A percentile compares a stretch with the other conserved stretches of the same genome.
Conservation (phyloP, 2,888 invertebrate genomes). For the Epinotia demarniana region DNA sequence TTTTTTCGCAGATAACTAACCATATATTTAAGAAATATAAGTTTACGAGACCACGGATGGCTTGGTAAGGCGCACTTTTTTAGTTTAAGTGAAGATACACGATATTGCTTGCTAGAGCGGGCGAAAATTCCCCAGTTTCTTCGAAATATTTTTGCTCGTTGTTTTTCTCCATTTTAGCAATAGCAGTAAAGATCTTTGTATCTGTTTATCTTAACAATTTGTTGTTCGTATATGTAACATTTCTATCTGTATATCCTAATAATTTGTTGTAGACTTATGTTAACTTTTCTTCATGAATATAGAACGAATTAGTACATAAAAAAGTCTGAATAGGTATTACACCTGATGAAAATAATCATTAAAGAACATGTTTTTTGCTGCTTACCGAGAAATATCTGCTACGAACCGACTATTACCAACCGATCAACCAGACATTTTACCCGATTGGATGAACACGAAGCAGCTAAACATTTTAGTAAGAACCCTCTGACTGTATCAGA, state of each 20-base stretch:
- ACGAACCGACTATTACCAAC: too few relatives aligned
- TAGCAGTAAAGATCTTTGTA: background rate
- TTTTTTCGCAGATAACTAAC: background rate
- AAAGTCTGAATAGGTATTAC: too few relatives aligned
- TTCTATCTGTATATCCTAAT: background rate
- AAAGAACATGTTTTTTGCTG: too few relatives aligned
- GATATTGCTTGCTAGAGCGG: slow-evolving; percentile 12
- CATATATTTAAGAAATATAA: slow-evolving; percentile 34
- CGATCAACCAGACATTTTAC: too few relatives aligned
- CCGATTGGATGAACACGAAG: too few relatives aligned
- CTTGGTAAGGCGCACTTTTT: slow-evolving; percentile 15
- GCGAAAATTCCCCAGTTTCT: slow-evolving; percentile 6
- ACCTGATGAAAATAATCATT: too few relatives aligned
- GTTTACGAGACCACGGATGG: slow-evolving; percentile 30
- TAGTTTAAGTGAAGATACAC: slow-evolving; percentile 34
- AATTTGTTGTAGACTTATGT: too few relatives aligned
- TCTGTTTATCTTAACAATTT: background rate
- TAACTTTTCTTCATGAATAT: too few relatives aligned
- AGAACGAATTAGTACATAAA: too few relatives aligned
- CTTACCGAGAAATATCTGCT: too few relatives aligned
- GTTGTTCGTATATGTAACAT: background rate
- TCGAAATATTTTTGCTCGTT: background rate
- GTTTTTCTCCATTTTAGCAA: slow-evolving; percentile 3
- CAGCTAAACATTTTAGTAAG: too few relatives aligned
- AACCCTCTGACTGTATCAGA: too few relatives aligned